Evolutionary conservation across 2,113 vertebrate genomes (phyloP), one percentile per base, ranked within the genome.

Genomic region (Burhinus oedicnemus): DNA sequence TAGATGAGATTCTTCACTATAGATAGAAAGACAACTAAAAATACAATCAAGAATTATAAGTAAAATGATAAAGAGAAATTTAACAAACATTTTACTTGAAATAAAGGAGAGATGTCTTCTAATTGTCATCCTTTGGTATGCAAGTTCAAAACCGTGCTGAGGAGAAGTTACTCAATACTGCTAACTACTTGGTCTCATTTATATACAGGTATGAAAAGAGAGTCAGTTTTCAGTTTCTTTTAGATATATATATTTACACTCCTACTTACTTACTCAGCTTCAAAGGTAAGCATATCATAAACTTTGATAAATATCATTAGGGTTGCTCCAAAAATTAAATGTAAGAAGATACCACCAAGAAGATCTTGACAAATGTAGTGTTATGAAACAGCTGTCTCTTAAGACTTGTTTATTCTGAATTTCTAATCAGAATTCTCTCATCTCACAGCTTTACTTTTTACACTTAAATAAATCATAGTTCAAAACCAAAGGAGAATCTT

Each of bases 121-220:
- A 87, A 87, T 64, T 66, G 77, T 52, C 36, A 77, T 78, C 74
- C 87, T 97, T 95, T 96, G 93, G 96, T 93, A 83, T 9, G 6
- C 23, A 58, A 90, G 51, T 85, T 92, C 65, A 79, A 89, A 95
- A 91, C 62, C 76, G 47, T 76, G 52, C 65, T 74, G 66, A 0
- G 0, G 55, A 92, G 60, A 95, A 90, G 36, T 83, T 75, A 65
- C 15, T 76, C 68, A 89, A 45, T 62, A 65, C 30, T 75, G 64
- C 38, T 76, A 85, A 79, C 81, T 87, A 91, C 38, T 90, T 58
- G n/a, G 90, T 93, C 62, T 85, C 79, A 54, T 79, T 77, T 88
- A 90, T 49, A 82, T 78, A 88, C 32, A 96, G 38, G 9, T 85
- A 90, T 34, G 42, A 79, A 81, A 42, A 90, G 57, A 49, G 25